These are phyloP conservation scores for Gisinianus flammeolus DNA, from an alignment of 2,888 invertebrate genomes.

Conservation along the genomic window DNA sequence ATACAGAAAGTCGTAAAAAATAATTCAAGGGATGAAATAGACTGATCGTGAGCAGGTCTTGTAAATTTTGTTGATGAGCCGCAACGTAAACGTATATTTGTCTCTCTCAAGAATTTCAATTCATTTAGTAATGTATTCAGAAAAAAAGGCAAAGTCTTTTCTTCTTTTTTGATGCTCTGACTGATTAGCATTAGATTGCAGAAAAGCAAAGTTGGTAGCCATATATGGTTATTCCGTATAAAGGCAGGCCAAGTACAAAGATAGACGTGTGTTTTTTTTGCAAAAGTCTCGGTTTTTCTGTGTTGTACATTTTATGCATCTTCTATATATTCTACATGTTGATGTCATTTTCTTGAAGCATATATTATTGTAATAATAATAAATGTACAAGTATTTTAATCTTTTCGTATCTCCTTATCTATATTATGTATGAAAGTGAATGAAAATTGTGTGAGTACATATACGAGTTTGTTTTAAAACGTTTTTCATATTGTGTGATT, in stretches of 20 bases:
- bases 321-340: not conserved
- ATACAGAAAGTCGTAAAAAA: too few species aligned
- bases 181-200: slow-evolving; percentile 25
- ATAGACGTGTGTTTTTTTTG: slow-evolving; percentile 14
- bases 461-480: not conserved
- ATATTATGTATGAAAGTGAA: not conserved
- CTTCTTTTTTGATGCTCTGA: too few species aligned
- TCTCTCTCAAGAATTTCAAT: not conserved
- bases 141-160: too few species aligned
- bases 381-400: too few species aligned
- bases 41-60: too few species aligned
- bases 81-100: not conserved
- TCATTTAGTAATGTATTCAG: not conserved
- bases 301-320: not conserved
- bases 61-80: too few species aligned
- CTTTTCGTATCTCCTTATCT: not conserved
- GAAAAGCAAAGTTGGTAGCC: slow-evolving; percentile 23
- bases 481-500: slow-evolving; percentile 58
- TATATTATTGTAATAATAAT: too few species aligned
- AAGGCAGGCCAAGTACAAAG: slow-evolving; percentile 1
- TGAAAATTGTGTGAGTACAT: not conserved
- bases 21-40: not conserved
- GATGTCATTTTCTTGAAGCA: slow-evolving; percentile 9
- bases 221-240: slow-evolving; percentile 23
- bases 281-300: not conserved